These are phyloP conservation scores for Andrena haemorrhoa DNA, from an alignment of 2,888 invertebrate species.

Conservation along the genomic window DNA sequence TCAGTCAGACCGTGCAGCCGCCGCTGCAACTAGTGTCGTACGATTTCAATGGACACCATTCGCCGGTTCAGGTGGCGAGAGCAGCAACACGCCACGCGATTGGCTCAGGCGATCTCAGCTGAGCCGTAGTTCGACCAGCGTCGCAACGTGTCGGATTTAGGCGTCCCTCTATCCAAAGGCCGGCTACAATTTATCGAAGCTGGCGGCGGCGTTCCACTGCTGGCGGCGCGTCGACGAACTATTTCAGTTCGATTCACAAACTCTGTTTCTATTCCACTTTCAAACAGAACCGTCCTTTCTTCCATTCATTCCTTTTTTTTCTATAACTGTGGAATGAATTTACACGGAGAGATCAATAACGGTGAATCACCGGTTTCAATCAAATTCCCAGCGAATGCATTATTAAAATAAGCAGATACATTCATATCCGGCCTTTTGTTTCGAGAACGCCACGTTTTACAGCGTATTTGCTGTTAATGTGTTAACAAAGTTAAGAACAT, in stretches of 20 bases:
- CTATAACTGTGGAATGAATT: too few species aligned
- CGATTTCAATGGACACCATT: constrained; percentile 69
- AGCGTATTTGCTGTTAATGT: too few species aligned
- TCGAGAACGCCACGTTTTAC: too few species aligned
- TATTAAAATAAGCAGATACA: too few species aligned
- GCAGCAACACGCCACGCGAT: constrained; percentile 75
- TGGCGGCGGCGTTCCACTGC: constrained; percentile 9
- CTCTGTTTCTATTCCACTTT: neutral
- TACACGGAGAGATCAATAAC: too few species aligned
- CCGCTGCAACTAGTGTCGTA: constrained; percentile 57
- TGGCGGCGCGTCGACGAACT: neutral
- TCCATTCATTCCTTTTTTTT: neutral
- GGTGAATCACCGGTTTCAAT: too few species aligned
- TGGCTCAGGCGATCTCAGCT: constrained; percentile 80
- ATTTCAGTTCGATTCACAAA: neutral
- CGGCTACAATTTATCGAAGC: constrained; percentile 30
- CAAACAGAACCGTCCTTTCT: neutral
- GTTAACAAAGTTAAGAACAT: too few species aligned
- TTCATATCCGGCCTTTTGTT: too few species aligned
- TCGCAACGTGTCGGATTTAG: constrained; percentile 49
- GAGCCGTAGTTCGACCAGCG: constrained; percentile 64
- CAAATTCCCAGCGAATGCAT: too few species aligned
- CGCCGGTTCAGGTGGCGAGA: constrained; percentile 82
- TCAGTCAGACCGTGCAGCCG: constrained; percentile 73
- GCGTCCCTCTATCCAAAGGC: constrained; percentile 29